Percentiles rank a stretch among this genome's conserved stretches.
Evolutionary conservation across 2,113 vertebrate species (phyloP).

Genomic region (Rostratula benghalensis): DNA sequence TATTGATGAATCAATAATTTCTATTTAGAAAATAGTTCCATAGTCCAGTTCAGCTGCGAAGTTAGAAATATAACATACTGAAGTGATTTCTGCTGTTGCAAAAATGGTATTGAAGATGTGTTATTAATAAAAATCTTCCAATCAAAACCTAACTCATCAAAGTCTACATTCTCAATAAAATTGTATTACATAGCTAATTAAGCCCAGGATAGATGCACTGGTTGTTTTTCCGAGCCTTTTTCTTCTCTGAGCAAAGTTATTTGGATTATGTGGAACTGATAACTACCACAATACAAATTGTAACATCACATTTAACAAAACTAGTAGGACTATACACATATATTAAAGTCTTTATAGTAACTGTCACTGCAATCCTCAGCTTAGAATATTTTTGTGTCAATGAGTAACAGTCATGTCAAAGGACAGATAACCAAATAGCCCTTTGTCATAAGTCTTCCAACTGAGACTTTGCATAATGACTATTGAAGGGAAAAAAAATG

Average conservation of each 20-base stretch:
- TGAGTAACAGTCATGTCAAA: fast-evolving
- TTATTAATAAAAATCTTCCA: too few relatives aligned
- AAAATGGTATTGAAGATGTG: fast-evolving
- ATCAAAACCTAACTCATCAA: too few relatives aligned
- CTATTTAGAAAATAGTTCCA: not conserved
- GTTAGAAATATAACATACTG: not conserved
- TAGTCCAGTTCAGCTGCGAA: not conserved
- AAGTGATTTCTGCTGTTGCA: not conserved
- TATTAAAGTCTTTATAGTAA: not conserved
- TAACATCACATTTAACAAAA: not conserved
- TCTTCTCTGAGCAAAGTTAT: not conserved
- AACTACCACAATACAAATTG: not conserved
- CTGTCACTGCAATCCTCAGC: not conserved
- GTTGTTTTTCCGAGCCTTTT: not conserved
- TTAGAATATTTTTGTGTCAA: not conserved
- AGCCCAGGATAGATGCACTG: not conserved
- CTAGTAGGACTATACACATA: not conserved
- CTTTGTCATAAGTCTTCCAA: not conserved
- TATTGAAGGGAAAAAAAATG: not conserved
- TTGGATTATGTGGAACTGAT: not conserved
- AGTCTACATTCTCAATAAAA: not conserved
- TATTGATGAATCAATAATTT: not conserved
- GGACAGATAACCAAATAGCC: not conserved
- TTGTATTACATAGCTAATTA: fast-evolving
- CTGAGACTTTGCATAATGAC: not conserved